phyloP scores from a whole-genome alignment of 1,140 invertebrate species.

The Propsilocerus akamusi region DNA sequence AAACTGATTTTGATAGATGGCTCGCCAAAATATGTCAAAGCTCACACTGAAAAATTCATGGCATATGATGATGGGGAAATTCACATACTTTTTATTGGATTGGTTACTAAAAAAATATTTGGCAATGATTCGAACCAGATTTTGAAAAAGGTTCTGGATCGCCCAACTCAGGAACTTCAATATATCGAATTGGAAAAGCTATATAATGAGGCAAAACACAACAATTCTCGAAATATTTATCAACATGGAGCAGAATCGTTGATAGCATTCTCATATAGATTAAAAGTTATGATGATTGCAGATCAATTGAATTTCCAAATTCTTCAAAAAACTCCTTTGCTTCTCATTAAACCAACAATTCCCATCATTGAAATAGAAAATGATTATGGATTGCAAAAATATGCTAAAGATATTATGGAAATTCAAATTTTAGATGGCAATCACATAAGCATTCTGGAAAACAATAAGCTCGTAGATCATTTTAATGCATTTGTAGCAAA shows the following conservation, averaged over 20 bases:
- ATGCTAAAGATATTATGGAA: conserved; percentile 26
- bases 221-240: conserved; percentile 23
- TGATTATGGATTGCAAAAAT: conserved; percentile 41
- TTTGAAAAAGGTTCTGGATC: too few relatives aligned
- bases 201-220: too few relatives aligned
- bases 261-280: conserved; percentile 29
- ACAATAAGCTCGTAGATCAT: conserved; percentile 37
- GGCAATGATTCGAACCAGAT: conserved; percentile 30
- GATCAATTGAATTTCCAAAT: conserved; percentile 26
- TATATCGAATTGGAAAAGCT: too few relatives aligned
- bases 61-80: conserved; percentile 29
- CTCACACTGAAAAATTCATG: too few relatives aligned
- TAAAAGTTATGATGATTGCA: conserved; percentile 32
- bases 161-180: too few relatives aligned
- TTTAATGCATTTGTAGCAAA: too few relatives aligned
- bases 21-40: conserved; percentile 60
- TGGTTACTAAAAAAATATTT: conserved; percentile 28
- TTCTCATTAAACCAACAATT: conserved; percentile 38
- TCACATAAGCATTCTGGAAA: conserved; percentile 46
- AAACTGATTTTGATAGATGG: conserved; percentile 63
- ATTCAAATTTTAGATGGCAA: conserved; percentile 43
- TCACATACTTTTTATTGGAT: conserved; percentile 32
- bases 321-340: conserved; percentile 31
- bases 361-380: conserved; percentile 28
- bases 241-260: conserved; percentile 26